Conservation (phyloP, 2,797 vertebrate genomes). For the Sciaenops ocellatus region DNA sequence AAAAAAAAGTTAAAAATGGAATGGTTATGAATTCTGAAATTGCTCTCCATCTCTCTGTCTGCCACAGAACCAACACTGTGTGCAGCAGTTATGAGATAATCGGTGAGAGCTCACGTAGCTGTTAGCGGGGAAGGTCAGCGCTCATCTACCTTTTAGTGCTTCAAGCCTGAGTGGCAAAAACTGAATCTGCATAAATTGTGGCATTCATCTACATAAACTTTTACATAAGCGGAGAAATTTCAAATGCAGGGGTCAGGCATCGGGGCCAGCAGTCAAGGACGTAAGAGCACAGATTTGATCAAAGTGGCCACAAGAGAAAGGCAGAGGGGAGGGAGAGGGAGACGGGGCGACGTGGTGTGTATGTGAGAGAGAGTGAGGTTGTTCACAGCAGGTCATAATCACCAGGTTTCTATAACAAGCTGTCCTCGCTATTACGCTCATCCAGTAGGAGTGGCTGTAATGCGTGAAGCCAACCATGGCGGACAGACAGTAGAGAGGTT, state of each 20-base stretch:
- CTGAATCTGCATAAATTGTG: slow-evolving; percentile 82
- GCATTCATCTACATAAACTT: slow-evolving; percentile 83
- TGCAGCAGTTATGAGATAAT: slow-evolving; percentile 70
- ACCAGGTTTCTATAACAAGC: slow-evolving; percentile 70
- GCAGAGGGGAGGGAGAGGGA: slow-evolving; percentile 33
- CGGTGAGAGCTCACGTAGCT: slow-evolving; percentile 66
- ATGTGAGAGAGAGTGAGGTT: slow-evolving; percentile 40
- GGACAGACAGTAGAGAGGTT: slow-evolving; percentile 23
- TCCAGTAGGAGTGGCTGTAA: slow-evolving; percentile 54
- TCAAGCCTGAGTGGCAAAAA: slow-evolving; percentile 77
- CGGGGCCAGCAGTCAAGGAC: slow-evolving; percentile 78
- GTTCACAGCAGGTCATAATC: slow-evolving; percentile 71
- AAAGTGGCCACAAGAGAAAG: slow-evolving; percentile 76
- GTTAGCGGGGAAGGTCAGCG: slow-evolving; percentile 75
- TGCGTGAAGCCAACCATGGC: slow-evolving; percentile 27
- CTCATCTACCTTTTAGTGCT: slow-evolving; percentile 78
- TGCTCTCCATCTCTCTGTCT: slow-evolving; percentile 48
- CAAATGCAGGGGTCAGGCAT: slow-evolving; percentile 74
- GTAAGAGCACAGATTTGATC: slow-evolving; percentile 75
- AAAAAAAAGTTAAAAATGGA: slow-evolving; percentile 38
- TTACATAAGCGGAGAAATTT: slow-evolving; percentile 77
- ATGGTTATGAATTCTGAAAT: slow-evolving; percentile 49
- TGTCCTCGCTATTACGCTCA: slow-evolving; percentile 54
- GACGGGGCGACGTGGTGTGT: slow-evolving; percentile 17
- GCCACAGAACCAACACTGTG: slow-evolving; percentile 38